Conservation (phyloP, 2,888 invertebrate genomes). For the Drosophila pegasa region DNA sequence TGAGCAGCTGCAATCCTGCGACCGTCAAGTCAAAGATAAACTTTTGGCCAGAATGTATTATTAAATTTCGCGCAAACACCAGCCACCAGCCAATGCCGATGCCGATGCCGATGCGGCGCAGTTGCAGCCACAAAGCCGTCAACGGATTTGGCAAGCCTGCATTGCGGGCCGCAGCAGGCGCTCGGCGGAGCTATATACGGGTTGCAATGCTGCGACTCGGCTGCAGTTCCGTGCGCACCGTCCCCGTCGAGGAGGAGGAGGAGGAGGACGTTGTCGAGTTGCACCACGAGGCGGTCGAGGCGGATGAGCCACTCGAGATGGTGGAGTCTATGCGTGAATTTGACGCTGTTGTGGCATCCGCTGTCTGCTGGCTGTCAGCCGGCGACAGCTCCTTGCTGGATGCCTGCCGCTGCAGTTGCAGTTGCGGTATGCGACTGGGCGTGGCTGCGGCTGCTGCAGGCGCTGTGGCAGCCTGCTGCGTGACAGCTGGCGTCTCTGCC, state of each 20-base stretch:
- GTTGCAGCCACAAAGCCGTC: slow-evolving; percentile 24
- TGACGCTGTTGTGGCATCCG: slow-evolving; percentile 22
- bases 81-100: slow-evolving; percentile 42
- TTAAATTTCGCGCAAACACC: slow-evolving; percentile 69
- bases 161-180: slow-evolving; percentile 44
- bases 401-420: slow-evolving; percentile 69
- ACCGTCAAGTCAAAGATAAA: slow-evolving; percentile 63
- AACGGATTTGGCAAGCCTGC: slow-evolving; percentile 41
- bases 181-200: slow-evolving; percentile 56
- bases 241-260: slow-evolving; percentile 83
- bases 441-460: slow-evolving; percentile 8
- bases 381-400: slow-evolving; percentile 53
- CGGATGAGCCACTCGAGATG: slow-evolving; percentile 59
- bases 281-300: slow-evolving; percentile 57
- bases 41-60: slow-evolving; percentile 74
- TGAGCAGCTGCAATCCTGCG: slow-evolving; percentile 2
- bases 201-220: slow-evolving; percentile 66
- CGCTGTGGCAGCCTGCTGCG: slow-evolving; percentile 44
- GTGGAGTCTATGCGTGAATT: slow-evolving; percentile 63
- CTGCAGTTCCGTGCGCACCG: slow-evolving; percentile 83
- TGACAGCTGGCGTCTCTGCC: slow-evolving; percentile 2
- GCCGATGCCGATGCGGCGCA: slow-evolving; percentile 37
- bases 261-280: slow-evolving; percentile 51
- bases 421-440: slow-evolving; percentile 77
- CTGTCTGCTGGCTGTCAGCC: slow-evolving; percentile 31